Base-by-base conservation (phyloP, 2,113 vertebrate genomes). In the Desmodus rotundus region DNA sequence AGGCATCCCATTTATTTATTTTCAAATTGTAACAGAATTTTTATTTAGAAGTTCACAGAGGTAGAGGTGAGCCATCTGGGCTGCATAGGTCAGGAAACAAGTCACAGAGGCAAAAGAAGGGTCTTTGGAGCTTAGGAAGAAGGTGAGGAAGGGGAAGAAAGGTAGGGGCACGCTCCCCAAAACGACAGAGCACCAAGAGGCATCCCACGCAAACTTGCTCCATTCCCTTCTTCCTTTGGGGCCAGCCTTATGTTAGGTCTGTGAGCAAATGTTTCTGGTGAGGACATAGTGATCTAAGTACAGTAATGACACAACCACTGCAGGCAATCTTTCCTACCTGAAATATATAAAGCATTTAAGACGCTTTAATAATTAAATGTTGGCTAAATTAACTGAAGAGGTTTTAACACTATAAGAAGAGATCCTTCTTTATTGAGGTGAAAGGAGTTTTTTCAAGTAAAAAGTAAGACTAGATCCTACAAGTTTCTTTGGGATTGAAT, bases 271-370 rank as follows among this genome's bases (percentile, higher is more conserved):
- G 9, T 70, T 89, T 95, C 70, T 90, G 67, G 12, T 91, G 82
- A 88, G 31, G 43, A 85, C 67, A 70, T 67, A 54, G 10, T 80
- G 50, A 86, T 24, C 50, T 45, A 73, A 73, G 7, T 80, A 52
- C 13, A 50, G 61, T 31, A 82, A 83, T 45, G n/a, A 36, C 26
- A 68, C 33, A 95, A 19, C 33, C 54, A 50, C 26, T 83, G 41
- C n/a, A 47, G 45, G 20, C 45, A 93, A 19, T 87, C 31, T 7
- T 86, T 85, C 47, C 76, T 56, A 89, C 56, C 19, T 65, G 58
- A 94, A 95, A 76, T 77, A 56, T 6, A 38, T 67, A 76, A 68
- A 77, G 28, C 24, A 92, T 89, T 94, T 88, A 63, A 89, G 65
- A 61, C 65, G n/a, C 14, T 81, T 70, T 87, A 80, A 58, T 68